A percentile compares a stretch with the other conserved stretches of the same genome.
Conservation (phyloP, 2,888 invertebrate species). For the Norana najaformis region DNA sequence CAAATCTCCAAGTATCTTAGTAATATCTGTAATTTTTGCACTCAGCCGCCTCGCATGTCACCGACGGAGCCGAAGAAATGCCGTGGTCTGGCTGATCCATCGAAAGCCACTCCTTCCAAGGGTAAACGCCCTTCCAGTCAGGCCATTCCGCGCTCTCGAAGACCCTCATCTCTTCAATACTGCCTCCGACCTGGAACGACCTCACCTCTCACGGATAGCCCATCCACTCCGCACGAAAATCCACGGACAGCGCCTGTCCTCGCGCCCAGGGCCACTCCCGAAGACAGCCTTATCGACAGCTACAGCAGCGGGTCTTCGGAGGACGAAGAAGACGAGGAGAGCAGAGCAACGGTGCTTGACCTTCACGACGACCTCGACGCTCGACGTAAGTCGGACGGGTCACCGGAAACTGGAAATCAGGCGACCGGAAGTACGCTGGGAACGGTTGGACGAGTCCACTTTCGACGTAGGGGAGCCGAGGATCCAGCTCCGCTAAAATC, state of each 20-base stretch:
- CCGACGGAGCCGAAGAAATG: background rate
- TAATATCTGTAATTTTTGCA: background rate
- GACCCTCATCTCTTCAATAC: conserved; percentile 41
- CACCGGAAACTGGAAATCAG: conserved; percentile 13
- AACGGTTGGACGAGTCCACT: background rate
- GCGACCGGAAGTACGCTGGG: background rate
- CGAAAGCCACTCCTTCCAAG: background rate
- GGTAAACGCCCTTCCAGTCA: background rate
- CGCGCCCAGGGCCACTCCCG: conserved; percentile 44
- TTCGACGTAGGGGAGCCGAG: background rate
- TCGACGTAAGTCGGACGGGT: conserved; percentile 5
- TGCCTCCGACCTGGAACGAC: conserved; percentile 17
- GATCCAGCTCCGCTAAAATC: background rate
- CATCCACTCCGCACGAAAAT: background rate
- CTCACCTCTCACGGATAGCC: background rate
- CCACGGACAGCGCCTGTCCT: conserved; percentile 15
- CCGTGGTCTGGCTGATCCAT: background rate
- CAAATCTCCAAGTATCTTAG: background rate
- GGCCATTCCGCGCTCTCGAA: conserved; percentile 23
- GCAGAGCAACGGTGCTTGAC: background rate
- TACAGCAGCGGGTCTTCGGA: conserved; percentile 29
- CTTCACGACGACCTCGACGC: conserved; percentile 28
- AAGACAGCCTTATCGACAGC: conserved; percentile 44
- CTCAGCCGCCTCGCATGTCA: background rate
- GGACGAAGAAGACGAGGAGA: conserved; percentile 18